Conservation (phyloP, 1,140 invertebrate species). For the Aphaenogaster ashmeadi region DNA sequence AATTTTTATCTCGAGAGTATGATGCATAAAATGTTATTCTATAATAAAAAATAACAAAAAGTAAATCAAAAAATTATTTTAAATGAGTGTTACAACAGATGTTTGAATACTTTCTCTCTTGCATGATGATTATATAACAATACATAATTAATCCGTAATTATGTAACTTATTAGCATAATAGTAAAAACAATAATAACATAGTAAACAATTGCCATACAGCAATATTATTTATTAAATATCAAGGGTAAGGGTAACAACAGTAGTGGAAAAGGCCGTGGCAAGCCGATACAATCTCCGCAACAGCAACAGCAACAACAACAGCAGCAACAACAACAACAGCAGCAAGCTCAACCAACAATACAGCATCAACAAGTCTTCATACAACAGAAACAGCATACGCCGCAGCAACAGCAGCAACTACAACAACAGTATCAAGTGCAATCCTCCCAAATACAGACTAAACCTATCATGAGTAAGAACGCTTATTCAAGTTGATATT, state of each 20-base stretch:
- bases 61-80: conserved; percentile 15
- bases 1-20: not conserved
- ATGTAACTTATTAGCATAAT: not conserved
- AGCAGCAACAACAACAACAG: conserved; percentile 76
- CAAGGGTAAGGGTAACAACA: conserved; percentile 84
- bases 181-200: not conserved
- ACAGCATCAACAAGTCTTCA: conserved; percentile 84
- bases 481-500: not conserved
- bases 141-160: not conserved
- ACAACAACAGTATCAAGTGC: conserved; percentile 84
- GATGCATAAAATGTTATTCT: not conserved
- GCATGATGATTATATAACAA: not conserved
- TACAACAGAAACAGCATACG: conserved; percentile 84
- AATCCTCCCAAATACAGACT: conserved; percentile 87
- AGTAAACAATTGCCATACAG: not conserved
- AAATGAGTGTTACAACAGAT: not conserved
- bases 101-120: conserved; percentile 26
- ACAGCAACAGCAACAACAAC: conserved; percentile 85
- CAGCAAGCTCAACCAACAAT: conserved; percentile 81
- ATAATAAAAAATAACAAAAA: not conserved
- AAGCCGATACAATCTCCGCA: conserved; percentile 87
- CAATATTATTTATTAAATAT: conserved; percentile 56
- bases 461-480: conserved; percentile 88
- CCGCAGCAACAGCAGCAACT: conserved; percentile 83
- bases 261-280: conserved; percentile 85